Percentiles rank a stretch among this genome's conserved stretches.
phyloP scores from a whole-genome alignment of 2,113 vertebrate genomes.

The Delphinapterus leucas region DNA sequence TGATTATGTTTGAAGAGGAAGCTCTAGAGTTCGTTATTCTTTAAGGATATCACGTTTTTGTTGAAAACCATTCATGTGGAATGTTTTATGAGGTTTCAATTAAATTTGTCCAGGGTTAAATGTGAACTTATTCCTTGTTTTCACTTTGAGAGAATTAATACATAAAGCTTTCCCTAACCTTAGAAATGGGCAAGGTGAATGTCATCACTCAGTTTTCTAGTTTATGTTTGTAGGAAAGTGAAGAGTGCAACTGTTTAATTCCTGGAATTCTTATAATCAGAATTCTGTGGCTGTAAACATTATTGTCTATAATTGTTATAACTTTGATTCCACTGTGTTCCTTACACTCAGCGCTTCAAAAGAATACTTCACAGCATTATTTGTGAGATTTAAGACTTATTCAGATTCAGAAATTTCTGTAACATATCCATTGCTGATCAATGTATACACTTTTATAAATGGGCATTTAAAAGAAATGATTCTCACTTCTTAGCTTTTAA shows the following conservation, averaged over 20 bases:
- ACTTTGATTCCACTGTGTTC: background rate
- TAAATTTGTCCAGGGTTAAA: conserved; percentile 48
- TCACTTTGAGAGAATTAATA: conserved; percentile 22
- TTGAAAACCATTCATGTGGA: background rate
- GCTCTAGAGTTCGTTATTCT: conserved; percentile 8
- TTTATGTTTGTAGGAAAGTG: conserved; percentile 11
- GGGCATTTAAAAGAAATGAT: background rate
- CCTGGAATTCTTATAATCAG: background rate
- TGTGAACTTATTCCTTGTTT: conserved; percentile 50
- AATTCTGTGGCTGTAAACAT: background rate
- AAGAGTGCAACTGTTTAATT: background rate
- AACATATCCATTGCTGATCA: background rate
- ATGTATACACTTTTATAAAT: background rate
- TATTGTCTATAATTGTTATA: background rate
- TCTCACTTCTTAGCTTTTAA: background rate
- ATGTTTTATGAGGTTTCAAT: conserved; percentile 36
- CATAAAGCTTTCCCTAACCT: background rate
- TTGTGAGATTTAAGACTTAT: conserved; percentile 3
- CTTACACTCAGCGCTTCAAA: background rate
- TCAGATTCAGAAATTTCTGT: background rate
- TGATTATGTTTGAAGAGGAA: conserved; percentile 42
- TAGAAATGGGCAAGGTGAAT: conserved; percentile 44
- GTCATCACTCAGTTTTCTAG: background rate
- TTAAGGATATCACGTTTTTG: conserved; percentile 22
- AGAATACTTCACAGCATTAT: background rate